These are phyloP conservation scores for Ophiothrix spiculata DNA, from an alignment of 35 echinoderm and acorn worm species.

Conservation along the genomic window DNA sequence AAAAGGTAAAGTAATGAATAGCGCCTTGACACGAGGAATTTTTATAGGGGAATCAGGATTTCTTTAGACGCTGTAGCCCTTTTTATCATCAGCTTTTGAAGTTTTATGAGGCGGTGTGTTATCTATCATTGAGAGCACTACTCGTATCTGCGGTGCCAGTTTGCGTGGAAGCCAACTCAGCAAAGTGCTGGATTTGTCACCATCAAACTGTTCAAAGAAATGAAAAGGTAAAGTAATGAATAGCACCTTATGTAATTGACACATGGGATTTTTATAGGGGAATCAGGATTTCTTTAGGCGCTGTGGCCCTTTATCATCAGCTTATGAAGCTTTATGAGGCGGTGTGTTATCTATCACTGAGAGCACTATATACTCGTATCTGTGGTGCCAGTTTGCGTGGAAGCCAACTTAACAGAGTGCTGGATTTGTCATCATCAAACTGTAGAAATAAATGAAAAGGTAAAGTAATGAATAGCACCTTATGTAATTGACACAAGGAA, in stretches of 20 bases:
- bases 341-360: slow-evolving; percentile 73
- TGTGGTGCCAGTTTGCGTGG: slow-evolving; percentile 61
- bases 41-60: too few relatives aligned
- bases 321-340: slow-evolving; percentile 59
- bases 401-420: slow-evolving; percentile 59
- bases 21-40: too few relatives aligned
- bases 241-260: too few relatives aligned
- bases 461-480: too few relatives aligned
- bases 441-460: background rate
- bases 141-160: slow-evolving; percentile 58
- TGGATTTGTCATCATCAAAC: slow-evolving; percentile 74
- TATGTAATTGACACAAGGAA: too few relatives aligned
- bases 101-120: slow-evolving; percentile 63
- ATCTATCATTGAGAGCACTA: slow-evolving; percentile 68
- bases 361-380: slow-evolving; percentile 51
- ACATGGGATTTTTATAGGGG: too few relatives aligned
- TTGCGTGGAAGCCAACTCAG: slow-evolving; percentile 65
- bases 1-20: too few relatives aligned
- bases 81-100: too few relatives aligned
- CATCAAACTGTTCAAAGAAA: slow-evolving; percentile 53
- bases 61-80: too few relatives aligned
- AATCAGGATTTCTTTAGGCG: too few relatives aligned
- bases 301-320: too few relatives aligned
- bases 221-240: too few relatives aligned
- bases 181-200: slow-evolving; percentile 49